Conservation (phyloP, 2,797 vertebrate genomes). For the Galaxias olidus region DNA sequence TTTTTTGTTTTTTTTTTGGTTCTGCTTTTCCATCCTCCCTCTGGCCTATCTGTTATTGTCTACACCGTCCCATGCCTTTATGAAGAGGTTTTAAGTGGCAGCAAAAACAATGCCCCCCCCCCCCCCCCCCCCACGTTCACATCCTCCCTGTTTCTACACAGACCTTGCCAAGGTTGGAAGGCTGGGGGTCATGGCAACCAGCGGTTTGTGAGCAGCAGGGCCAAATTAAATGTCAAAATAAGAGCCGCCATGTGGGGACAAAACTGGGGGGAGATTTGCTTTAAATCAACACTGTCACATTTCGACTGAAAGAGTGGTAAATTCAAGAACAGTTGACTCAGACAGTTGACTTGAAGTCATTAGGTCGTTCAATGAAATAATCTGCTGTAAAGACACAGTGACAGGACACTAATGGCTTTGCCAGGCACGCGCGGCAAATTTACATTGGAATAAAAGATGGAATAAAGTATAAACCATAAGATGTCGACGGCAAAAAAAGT, state of each 20-base stretch:
- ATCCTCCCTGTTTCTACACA: slow-evolving; percentile 19
- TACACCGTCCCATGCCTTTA: slow-evolving; percentile 68
- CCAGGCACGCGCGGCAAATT: slow-evolving; percentile 10
- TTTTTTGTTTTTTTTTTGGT: slow-evolving; percentile 69
- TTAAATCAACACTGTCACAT: slow-evolving; percentile 46
- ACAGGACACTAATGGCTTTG: slow-evolving; percentile 46
- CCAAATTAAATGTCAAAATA: slow-evolving; percentile 65
- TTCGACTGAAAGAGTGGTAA: slow-evolving; percentile 23
- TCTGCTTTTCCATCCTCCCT: slow-evolving; percentile 66
- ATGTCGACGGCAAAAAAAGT: slow-evolving; percentile 38
- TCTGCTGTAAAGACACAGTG: slow-evolving; percentile 28
- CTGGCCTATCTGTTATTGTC: slow-evolving; percentile 54
- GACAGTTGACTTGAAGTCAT: slow-evolving; percentile 15
- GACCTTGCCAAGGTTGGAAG: slow-evolving; percentile 28
- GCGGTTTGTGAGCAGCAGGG: slow-evolving; percentile 42
- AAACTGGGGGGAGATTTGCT: slow-evolving; percentile 43
- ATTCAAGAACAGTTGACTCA: slow-evolving; percentile 30
- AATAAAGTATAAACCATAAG: slow-evolving; percentile 5
- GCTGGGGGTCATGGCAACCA: slow-evolving; percentile 43
- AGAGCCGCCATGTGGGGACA: slow-evolving; percentile 41
- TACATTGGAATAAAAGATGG: background rate
- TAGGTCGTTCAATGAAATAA: slow-evolving; percentile 37
- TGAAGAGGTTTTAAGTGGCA: slow-evolving; percentile 72
- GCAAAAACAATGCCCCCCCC: slow-evolving; percentile 63
- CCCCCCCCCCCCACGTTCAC: slow-evolving; percentile 29